Evolutionary conservation across 2,888 invertebrate species (phyloP), one percentile per base, ranked within the genome.

Genomic region (Nymphalis polychloros): DNA sequence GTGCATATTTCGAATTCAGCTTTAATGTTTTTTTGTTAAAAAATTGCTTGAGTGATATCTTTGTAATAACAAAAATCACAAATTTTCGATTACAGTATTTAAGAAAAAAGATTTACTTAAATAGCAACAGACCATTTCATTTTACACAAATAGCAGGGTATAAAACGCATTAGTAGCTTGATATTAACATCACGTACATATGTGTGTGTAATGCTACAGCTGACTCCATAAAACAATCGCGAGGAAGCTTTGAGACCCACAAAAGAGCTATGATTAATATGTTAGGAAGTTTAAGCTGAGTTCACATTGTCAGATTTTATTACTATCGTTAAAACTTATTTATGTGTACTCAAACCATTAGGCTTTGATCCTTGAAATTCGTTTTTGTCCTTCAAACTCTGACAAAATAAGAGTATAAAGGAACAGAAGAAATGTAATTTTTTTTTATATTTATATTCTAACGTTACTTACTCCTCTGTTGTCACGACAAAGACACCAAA

Each of bases 201-300:
- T 59, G 53, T 70, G 53, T 70, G 23, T 23, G 23, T 23, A 23
- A 62, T 55, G 60, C 55, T 59, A 59, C 63, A 60, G 59, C 64
- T 63, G 65, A 62, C 68, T 70, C 47, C 59, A 59, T 70, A 69
- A 69, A 71, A 69, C 68, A 71, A 64, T 67, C 64, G 68, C 59
- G 59, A 27, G 63, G 64, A 67, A 71, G 66, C 63, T 62, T 46
- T n/a, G 64, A 60, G 49, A 62, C 67, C 57, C 59, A 73, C 71
- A 73, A 73, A 72, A 71, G 69, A 67, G 73, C 66, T 67, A 64
- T 73, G 73, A 71, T 73, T 73, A 68, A 73, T 73, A 64, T 61
- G 65, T 52, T 23, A 60, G 55, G 31, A 20, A 52, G 31, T 46
- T 72, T 69, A 73, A 68, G 69, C 52, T 53, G 19, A 59, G 60